phyloP scores from a whole-genome alignment of 2,888 invertebrate genomes.

The Coenonympha glycerion region DNA sequence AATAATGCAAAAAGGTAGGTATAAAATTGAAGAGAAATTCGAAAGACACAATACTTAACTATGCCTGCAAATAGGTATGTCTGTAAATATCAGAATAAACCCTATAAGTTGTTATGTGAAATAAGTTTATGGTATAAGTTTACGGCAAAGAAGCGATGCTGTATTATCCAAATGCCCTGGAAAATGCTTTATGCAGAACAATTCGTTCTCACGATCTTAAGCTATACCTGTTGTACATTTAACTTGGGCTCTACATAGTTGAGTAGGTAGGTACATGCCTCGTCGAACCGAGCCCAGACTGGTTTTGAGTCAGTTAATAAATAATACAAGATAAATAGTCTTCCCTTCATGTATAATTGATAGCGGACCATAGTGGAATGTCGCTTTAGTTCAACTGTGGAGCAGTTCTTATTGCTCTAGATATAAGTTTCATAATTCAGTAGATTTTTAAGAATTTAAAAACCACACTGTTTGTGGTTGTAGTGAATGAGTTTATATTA shows the following conservation, averaged over 20 bases:
- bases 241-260: conserved; percentile 20
- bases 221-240: conserved; percentile 4
- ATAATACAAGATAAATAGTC: conserved; percentile 73
- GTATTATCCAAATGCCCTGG: not conserved
- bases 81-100: too few relatives aligned
- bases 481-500: not conserved
- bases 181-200: conserved; percentile 2
- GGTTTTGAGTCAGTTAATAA: conserved; percentile 71
- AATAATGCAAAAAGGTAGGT: too few relatives aligned
- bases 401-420: not conserved
- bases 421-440: conserved; percentile 4
- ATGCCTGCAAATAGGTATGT: too few relatives aligned
- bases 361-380: conserved; percentile 65
- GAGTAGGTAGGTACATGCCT: conserved; percentile 31
- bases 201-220: conserved; percentile 5
- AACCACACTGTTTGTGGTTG: conserved; percentile 19
- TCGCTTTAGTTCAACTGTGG: conserved; percentile 41
- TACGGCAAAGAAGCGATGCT: not conserved
- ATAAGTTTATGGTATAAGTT: too few relatives aligned
- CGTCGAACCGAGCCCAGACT: conserved; percentile 46
- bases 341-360: conserved; percentile 72
- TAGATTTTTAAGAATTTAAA: not conserved
- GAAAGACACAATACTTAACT: too few relatives aligned
- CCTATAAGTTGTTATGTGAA: too few relatives aligned
- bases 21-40: too few relatives aligned